Percentiles rank a stretch among this genome's conserved stretches.
Conservation (phyloP, 2,797 vertebrate species). For the Benthosema pterotum region DNA sequence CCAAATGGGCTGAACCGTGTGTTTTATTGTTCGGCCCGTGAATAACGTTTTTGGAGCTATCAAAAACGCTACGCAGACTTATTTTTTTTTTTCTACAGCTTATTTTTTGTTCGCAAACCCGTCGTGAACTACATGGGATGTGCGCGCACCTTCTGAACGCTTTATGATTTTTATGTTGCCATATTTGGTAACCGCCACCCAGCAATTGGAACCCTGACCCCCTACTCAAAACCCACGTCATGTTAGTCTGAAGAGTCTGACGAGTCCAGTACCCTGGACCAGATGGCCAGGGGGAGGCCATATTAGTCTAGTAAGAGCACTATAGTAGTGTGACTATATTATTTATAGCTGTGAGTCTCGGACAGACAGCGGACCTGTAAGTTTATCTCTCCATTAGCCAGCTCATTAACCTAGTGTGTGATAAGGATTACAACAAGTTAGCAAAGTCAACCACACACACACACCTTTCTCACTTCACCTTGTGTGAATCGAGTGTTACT, state of each 20-base stretch:
- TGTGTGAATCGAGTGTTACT: not conserved
- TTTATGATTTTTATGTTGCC: no score
- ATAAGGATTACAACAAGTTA: conserved; percentile 42
- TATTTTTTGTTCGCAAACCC: no score
- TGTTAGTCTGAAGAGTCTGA: conserved; percentile 57
- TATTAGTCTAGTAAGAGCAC: conserved; percentile 73
- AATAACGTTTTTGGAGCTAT: no score
- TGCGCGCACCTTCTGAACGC: no score
- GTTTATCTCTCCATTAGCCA: conserved; percentile 66
- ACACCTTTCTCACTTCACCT: not conserved
- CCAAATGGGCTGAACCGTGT: no score
- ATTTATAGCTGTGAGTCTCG: conserved; percentile 79
- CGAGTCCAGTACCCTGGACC: conserved; percentile 47
- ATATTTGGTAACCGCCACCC: no score
- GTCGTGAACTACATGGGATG: no score
- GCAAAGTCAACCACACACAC: conserved; percentile 19
- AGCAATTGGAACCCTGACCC: not conserved
- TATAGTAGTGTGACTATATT: conserved; percentile 53
- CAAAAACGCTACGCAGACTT: no score
- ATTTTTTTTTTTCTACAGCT: no score
- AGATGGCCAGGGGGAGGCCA: conserved; percentile 57
- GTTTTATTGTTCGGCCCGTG: no score
- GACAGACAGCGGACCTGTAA: conserved; percentile 62
- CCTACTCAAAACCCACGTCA: conserved; percentile 45
- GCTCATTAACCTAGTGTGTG: conserved; percentile 50